Conservation (phyloP, 1,140 invertebrate species). For the Drosophila subpulchrella region DNA sequence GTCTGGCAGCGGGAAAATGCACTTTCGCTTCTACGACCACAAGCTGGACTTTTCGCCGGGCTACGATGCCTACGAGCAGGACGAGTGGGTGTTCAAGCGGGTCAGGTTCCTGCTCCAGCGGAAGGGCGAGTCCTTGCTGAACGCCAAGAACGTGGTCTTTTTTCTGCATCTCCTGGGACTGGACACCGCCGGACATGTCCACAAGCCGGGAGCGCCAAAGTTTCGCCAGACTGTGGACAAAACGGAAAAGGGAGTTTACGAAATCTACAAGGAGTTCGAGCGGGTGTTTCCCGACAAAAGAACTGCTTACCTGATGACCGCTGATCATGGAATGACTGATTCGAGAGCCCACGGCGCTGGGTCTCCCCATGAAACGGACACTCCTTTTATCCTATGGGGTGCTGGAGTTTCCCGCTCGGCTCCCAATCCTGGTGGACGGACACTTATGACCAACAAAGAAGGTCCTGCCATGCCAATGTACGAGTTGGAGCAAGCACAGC, state of each 20-base stretch:
- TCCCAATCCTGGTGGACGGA: neutral
- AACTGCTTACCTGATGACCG: slow-evolving; percentile 96
- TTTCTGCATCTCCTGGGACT: slow-evolving; percentile 97
- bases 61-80: slow-evolving; percentile 88
- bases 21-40: slow-evolving; percentile 86
- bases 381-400: slow-evolving; percentile 97
- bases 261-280: slow-evolving; percentile 90
- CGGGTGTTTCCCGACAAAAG: slow-evolving; percentile 90
- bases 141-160: slow-evolving; percentile 90
- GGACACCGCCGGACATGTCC: slow-evolving; percentile 97
- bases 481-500: slow-evolving; percentile 94
- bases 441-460: slow-evolving; percentile 46
- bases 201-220: slow-evolving; percentile 95
- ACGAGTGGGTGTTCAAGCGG: slow-evolving; percentile 96
- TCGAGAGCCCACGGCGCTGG: slow-evolving; percentile 98
- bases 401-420: slow-evolving; percentile 88
- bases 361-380: slow-evolving; percentile 95
- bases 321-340: slow-evolving; percentile 99
- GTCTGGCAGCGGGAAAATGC: slow-evolving; percentile 77
- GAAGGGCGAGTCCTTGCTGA: slow-evolving; percentile 83
- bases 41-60: slow-evolving; percentile 91
- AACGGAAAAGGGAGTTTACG: slow-evolving; percentile 91
- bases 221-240: slow-evolving; percentile 93
- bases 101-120: slow-evolving; percentile 89
- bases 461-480: slow-evolving; percentile 57